Percentiles rank a stretch among this genome's conserved stretches.
Conservation (phyloP, 2,888 invertebrate genomes). For the Phytoseiulus persimilis region DNA sequence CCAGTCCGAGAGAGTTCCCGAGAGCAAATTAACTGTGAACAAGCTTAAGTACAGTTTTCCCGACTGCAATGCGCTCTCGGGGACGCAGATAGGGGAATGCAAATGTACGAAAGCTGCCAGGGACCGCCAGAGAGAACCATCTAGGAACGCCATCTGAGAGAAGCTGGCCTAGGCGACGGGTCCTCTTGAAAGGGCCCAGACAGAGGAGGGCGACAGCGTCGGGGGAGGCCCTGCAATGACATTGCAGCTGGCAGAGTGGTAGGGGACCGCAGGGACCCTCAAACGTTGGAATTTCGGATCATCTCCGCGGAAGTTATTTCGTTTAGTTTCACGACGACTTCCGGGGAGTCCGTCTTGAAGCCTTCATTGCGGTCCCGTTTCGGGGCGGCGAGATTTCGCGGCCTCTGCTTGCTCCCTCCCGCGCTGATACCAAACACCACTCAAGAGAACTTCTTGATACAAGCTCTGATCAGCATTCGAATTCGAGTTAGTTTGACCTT, state of each 20-base stretch:
- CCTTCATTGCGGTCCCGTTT: no score
- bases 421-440: no score
- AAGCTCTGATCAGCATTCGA: no score
- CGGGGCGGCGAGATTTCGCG: no score
- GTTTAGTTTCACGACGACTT: background rate
- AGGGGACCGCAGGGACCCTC: background rate
- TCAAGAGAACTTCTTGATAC: no score
- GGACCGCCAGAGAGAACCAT: background rate
- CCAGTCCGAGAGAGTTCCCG: constrained; percentile 24
- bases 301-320: background rate
- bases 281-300: background rate
- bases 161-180: background rate
- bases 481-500: no score
- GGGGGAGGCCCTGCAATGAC: background rate
- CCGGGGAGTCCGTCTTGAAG: background rate
- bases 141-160: background rate
- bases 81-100: background rate
- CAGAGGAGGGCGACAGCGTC: background rate
- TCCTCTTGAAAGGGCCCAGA: background rate
- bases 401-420: no score
- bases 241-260: background rate
- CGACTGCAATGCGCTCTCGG: background rate
- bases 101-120: background rate
- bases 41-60: constrained; percentile 10
- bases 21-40: constrained; percentile 35